phyloP scores from a whole-genome alignment of 1,140 invertebrate species.

The Aricia agestis region DNA sequence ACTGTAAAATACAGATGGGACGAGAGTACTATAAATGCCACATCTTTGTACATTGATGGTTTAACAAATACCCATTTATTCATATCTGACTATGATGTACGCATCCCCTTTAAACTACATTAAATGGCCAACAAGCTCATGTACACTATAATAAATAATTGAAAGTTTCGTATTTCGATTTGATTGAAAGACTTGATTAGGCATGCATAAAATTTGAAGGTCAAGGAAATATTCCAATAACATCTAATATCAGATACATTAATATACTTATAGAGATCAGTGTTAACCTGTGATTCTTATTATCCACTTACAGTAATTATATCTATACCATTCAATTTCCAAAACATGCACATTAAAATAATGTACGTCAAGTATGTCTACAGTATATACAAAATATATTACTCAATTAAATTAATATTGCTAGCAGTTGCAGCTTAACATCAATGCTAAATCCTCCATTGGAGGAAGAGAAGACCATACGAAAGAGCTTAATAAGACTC shows the following conservation, averaged over 20 bases:
- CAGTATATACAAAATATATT: constrained; percentile 4
- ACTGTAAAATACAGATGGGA: no score
- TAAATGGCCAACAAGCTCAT: no score
- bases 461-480: constrained; percentile 11
- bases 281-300: not conserved
- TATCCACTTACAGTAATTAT: not conserved
- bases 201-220: not conserved
- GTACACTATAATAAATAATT: no score
- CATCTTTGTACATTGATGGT: no score
- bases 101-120: no score
- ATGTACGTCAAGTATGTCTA: not conserved
- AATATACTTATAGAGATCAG: not conserved
- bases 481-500: not conserved
- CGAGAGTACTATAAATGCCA: no score
- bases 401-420: not conserved
- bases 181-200: not conserved
- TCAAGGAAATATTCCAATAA: not conserved
- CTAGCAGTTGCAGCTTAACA: constrained; percentile 5
- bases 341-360: constrained; percentile 3
- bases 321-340: not conserved
- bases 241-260: not conserved
- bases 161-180: not conserved
- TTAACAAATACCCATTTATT: no score
- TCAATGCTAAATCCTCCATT: not conserved
- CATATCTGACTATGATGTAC: no score